phyloP scores from a whole-genome alignment of 2,888 invertebrate genomes.

The Prosopocoilus inquinatus region DNA sequence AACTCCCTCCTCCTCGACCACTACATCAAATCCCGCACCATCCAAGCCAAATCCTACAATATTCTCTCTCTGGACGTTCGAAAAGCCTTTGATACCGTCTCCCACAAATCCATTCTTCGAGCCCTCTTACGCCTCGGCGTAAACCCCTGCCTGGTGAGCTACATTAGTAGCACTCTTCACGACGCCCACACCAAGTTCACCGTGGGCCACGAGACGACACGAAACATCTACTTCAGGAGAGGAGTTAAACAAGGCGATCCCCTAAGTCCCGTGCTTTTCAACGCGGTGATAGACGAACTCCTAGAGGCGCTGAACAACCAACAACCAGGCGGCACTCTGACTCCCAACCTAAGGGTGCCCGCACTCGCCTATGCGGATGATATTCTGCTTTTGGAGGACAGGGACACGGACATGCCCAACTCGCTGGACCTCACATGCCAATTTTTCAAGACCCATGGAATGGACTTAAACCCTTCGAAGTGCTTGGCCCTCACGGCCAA shows the following conservation, averaged over 20 bases:
- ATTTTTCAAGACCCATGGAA: slow-evolving; percentile 26
- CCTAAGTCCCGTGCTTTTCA: slow-evolving; percentile 32
- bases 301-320: slow-evolving; percentile 11
- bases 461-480: slow-evolving; percentile 26
- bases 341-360: slow-evolving; percentile 18
- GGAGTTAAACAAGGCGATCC: slow-evolving; percentile 49
- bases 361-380: slow-evolving; percentile 46
- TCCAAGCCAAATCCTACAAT: slow-evolving; percentile 34
- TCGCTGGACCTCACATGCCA: slow-evolving; percentile 21
- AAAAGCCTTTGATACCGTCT: slow-evolving; percentile 45
- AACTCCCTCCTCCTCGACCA: slow-evolving; percentile 37
- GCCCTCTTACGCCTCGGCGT: slow-evolving; percentile 37
- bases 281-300: slow-evolving; percentile 35
- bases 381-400: slow-evolving; percentile 38
- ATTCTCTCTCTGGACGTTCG: slow-evolving; percentile 45
- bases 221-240: slow-evolving; percentile 24
- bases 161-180: slow-evolving; percentile 33
- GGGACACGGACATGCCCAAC: slow-evolving; percentile 33
- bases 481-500: slow-evolving; percentile 13
- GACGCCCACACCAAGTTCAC: slow-evolving; percentile 29
- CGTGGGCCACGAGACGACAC: slow-evolving; percentile 17
- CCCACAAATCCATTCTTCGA: slow-evolving; percentile 26
- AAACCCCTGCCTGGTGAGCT: slow-evolving; percentile 34
- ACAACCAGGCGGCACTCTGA: slow-evolving; percentile 18
- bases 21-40: slow-evolving; percentile 33